Conservation (phyloP, 2,888 invertebrate genomes). For the Meiosimyza platycephala region DNA sequence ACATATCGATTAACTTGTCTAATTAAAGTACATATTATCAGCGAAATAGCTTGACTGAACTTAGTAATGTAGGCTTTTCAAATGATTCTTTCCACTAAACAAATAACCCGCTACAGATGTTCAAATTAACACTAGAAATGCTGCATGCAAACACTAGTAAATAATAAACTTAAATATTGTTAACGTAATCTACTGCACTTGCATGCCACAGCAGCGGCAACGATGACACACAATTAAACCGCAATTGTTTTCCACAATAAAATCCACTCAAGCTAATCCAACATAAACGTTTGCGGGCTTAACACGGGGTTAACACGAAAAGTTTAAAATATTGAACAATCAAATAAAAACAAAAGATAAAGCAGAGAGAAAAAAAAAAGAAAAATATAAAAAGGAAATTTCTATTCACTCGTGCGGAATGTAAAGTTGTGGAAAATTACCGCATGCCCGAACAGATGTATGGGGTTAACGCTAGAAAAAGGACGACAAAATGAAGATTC, state of each 20-base stretch:
- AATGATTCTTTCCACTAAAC: too few species aligned
- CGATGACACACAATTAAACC: conserved; percentile 35
- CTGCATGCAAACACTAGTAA: too few species aligned
- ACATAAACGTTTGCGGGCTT: conserved; percentile 32
- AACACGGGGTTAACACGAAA: conserved; percentile 7
- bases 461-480: neutral
- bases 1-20: too few species aligned
- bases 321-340: neutral
- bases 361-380: neutral
- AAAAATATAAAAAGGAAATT: neutral
- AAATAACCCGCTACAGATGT: too few species aligned
- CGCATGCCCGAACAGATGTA: neutral
- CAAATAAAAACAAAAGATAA: conserved; percentile 6
- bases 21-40: too few species aligned
- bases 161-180: too few species aligned
- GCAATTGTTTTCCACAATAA: conserved; percentile 37
- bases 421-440: conserved; percentile 4
- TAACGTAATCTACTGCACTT: too few species aligned
- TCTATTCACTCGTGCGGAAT: neutral
- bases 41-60: too few species aligned
- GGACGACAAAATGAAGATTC: neutral
- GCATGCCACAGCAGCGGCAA: neutral
- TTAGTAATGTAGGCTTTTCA: too few species aligned
- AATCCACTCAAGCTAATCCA: conserved; percentile 37
- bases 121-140: too few species aligned